A percentile compares a stretch with the other conserved stretches of the same genome.
Evolutionary conservation across 1,140 invertebrate species (phyloP).

Genomic region (Pseudomyrmex gracilis): DNA sequence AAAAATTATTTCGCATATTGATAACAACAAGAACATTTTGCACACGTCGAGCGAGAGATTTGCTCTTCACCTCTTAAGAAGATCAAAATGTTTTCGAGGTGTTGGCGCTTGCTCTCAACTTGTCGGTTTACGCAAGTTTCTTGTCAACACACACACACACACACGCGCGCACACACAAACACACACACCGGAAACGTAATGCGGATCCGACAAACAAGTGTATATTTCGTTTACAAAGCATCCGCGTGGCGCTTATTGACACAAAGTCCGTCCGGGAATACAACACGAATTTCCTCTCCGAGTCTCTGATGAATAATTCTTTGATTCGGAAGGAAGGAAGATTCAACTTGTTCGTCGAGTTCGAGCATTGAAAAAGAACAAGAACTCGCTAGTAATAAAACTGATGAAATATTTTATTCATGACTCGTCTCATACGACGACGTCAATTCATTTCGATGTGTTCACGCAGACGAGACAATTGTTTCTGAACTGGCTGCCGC

Average conservation of each 20-base stretch:
- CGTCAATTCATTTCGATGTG: conserved; percentile 29
- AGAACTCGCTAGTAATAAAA: not conserved
- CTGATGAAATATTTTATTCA: not conserved
- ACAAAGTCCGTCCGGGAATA: not conserved
- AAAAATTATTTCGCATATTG: not conserved
- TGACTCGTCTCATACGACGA: no score
- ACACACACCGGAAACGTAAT: conserved; percentile 55
- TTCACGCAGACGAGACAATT: conserved; percentile 93
- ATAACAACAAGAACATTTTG: not conserved
- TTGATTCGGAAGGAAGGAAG: not conserved
- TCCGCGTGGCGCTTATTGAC: not conserved
- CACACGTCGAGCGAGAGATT: conserved; percentile 27
- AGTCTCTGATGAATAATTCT: not conserved
- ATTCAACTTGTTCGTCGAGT: not conserved
- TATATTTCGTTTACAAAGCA: not conserved
- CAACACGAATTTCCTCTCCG: not conserved
- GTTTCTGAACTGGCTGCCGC: conserved; percentile 98
- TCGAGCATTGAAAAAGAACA: not conserved
- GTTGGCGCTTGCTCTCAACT: conserved; percentile 46
- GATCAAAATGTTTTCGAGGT: conserved; percentile 68
- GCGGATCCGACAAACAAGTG: conserved; percentile 10
- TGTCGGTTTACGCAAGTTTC: conserved; percentile 66
- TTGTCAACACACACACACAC: conserved; percentile 62
- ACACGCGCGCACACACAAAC: no score
- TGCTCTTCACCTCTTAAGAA: conserved; percentile 56